Evolutionary conservation across 1,140 invertebrate genomes (phyloP).

Genomic region (Bilobella aurantiaca): DNA sequence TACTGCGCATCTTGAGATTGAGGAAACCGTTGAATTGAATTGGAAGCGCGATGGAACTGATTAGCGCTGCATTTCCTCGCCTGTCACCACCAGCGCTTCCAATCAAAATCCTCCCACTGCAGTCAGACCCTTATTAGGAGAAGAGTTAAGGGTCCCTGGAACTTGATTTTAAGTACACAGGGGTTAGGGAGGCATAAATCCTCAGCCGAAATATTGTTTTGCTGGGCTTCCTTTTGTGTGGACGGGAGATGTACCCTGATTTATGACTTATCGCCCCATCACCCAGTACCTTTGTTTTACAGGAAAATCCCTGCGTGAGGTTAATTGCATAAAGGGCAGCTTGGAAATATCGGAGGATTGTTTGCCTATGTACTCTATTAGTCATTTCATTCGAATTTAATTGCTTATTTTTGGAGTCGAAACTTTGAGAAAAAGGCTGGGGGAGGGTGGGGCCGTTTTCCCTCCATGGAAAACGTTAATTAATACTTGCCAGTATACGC

Average conservation of each 20-base stretch:
- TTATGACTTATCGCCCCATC: conserved; percentile 1
- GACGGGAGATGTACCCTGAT: background rate
- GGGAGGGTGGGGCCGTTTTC: background rate
- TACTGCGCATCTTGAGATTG: too few relatives aligned
- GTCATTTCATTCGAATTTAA: conserved; percentile 1
- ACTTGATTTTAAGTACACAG: background rate
- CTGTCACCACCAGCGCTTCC: background rate
- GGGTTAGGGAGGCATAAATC: background rate
- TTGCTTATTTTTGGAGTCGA: conserved; percentile 6
- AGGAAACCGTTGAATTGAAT: background rate
- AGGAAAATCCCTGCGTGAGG: background rate
- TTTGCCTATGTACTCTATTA: background rate
- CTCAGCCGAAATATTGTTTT: background rate
- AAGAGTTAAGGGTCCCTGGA: background rate
- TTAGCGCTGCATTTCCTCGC: background rate
- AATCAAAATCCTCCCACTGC: background rate
- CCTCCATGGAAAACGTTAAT: background rate
- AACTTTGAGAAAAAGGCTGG: too few relatives aligned
- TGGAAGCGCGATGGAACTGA: background rate
- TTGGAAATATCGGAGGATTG: background rate
- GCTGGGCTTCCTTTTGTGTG: background rate
- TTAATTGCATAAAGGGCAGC: background rate
- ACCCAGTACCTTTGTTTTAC: conserved; percentile 1
- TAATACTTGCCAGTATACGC: background rate
- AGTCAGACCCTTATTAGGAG: background rate